These are phyloP conservation scores for Neoascia interrupta DNA, from an alignment of 2,888 invertebrate species.

Conservation along the genomic window DNA sequence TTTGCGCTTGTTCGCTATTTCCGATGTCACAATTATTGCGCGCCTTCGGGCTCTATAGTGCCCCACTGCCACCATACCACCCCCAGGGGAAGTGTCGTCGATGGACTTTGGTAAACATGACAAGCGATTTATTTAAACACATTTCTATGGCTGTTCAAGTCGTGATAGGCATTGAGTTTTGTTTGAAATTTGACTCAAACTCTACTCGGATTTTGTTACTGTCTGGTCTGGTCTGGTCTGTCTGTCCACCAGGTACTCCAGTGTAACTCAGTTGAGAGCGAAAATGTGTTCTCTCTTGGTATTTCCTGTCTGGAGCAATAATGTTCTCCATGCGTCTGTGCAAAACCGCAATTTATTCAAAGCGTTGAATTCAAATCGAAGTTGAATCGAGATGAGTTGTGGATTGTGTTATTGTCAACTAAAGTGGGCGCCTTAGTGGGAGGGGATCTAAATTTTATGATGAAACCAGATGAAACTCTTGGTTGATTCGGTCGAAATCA, in stretches of 20 bases:
- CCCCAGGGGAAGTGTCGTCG: neutral
- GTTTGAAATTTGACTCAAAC: no score
- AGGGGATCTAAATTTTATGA: neutral
- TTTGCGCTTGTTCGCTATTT: slow-evolving; percentile 44
- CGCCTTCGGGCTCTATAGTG: no score
- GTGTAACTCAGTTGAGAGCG: slow-evolving; percentile 21
- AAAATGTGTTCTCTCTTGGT: slow-evolving; percentile 35
- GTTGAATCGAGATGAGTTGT: neutral
- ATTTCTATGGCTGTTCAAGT: no score
- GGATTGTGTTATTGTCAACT: neutral
- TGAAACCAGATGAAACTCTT: slow-evolving; percentile 12
- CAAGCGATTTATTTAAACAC: no score
- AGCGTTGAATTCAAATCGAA: slow-evolving; percentile 38
- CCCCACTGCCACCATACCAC: slow-evolving; percentile 6
- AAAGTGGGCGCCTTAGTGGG: neutral
- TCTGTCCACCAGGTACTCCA: no score
- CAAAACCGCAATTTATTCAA: slow-evolving; percentile 43
- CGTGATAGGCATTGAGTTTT: no score
- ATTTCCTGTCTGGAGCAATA: slow-evolving; percentile 62
- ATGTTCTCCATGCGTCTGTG: slow-evolving; percentile 19
- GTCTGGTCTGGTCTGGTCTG: no score
- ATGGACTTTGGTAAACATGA: no score
- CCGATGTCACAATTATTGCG: slow-evolving; percentile 63
- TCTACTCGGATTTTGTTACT: no score
- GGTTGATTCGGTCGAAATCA: slow-evolving; percentile 14